Conservation (phyloP, 1,140 invertebrate species). For the Uloborus diversus region DNA sequence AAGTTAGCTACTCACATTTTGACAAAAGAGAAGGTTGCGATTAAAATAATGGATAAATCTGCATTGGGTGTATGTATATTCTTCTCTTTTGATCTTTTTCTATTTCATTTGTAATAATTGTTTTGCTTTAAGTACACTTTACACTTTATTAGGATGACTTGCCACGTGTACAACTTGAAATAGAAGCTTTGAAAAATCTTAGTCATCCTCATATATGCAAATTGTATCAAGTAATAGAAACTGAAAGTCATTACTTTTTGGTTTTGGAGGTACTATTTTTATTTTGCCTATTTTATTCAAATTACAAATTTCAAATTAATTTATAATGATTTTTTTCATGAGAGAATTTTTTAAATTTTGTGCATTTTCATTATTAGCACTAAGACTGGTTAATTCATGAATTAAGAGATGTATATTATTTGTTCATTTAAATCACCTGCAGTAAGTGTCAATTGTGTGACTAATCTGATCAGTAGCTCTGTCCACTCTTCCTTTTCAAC, state of each 20-base stretch:
- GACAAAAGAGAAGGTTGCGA: slow-evolving; percentile 84
- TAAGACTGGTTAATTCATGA: too few species aligned
- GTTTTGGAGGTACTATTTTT: slow-evolving; percentile 73
- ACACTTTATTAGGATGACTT: slow-evolving; percentile 76
- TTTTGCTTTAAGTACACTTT: not conserved
- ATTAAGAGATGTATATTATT: too few species aligned
- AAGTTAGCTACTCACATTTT: slow-evolving; percentile 79
- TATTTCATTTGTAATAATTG: not conserved
- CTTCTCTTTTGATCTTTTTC: too few species aligned
- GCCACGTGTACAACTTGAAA: slow-evolving; percentile 79
- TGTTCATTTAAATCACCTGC: too few species aligned
- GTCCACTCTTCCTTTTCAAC: too few species aligned
- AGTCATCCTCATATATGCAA: slow-evolving; percentile 85
- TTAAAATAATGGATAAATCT: slow-evolving; percentile 86
- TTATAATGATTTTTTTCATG: too few species aligned
- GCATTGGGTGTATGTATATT: slow-evolving; percentile 75
- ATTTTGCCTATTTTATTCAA: too few species aligned
- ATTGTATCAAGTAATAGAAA: slow-evolving; percentile 85
- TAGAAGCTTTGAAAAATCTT: slow-evolving; percentile 81
- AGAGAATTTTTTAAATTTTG: too few species aligned
- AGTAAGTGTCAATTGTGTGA: too few species aligned
- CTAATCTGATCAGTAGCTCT: too few species aligned
- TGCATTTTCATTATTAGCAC: too few species aligned
- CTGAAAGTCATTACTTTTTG: slow-evolving; percentile 75
- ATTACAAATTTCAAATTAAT: too few species aligned